A percentile compares a stretch with the other conserved stretches of the same genome.
Conservation (phyloP, 2,113 vertebrate genomes). For the Lepisosteus osseus region DNA sequence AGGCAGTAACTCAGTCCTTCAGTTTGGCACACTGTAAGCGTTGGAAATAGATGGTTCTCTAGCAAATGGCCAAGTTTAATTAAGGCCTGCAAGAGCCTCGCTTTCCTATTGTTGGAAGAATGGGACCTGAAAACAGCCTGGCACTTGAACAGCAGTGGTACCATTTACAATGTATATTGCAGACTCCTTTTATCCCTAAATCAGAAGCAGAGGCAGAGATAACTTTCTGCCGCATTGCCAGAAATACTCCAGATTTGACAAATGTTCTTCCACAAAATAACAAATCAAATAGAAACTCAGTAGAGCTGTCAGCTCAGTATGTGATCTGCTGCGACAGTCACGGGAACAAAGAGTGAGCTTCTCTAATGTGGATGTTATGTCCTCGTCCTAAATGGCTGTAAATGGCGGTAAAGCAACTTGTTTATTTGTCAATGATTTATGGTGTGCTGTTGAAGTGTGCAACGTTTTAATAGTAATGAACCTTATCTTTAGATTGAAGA, state of each 20-base stretch:
- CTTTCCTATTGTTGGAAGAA: conserved; percentile 12
- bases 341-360: too few relatives aligned
- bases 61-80: not conserved
- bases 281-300: conserved; percentile 14
- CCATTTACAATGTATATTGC: not conserved
- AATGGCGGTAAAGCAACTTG: too few relatives aligned
- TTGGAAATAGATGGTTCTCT: not conserved
- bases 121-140: conserved; percentile 15
- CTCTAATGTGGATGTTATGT: too few relatives aligned
- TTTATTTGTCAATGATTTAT: too few relatives aligned
- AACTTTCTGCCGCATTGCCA: conserved; percentile 4
- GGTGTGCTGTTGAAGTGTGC: too few relatives aligned
- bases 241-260: conserved; percentile 25
- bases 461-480: too few relatives aligned
- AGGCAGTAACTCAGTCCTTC: conserved; percentile 9
- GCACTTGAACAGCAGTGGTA: conserved; percentile 9
- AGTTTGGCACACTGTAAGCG: not conserved
- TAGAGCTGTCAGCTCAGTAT: too few relatives aligned
- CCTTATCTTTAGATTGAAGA: too few relatives aligned
- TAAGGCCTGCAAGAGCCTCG: not conserved
- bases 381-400: too few relatives aligned
- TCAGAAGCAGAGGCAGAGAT: too few relatives aligned
- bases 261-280: conserved; percentile 30
- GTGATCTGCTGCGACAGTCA: too few relatives aligned
- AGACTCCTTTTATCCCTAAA: too few relatives aligned